phyloP scores from a whole-genome alignment of 2,113 vertebrate genomes.

The Smithornis capensis region DNA sequence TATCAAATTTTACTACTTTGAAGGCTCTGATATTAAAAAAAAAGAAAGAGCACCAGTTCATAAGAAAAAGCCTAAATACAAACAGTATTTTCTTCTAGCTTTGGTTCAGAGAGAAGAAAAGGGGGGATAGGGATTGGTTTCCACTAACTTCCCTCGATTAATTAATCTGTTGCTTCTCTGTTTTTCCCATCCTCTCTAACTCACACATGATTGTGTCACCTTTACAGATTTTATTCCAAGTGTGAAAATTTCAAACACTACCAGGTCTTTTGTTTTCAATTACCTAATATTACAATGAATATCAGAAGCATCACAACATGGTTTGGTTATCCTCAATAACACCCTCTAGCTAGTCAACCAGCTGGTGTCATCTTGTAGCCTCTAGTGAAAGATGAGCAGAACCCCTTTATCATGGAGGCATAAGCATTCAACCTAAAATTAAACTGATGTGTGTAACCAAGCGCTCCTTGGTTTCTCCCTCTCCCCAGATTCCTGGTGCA shows the following conservation, averaged over 20 bases:
- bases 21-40: not conserved
- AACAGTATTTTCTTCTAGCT: not conserved
- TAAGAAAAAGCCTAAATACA: not conserved
- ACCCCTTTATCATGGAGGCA: not conserved
- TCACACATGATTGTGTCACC: not conserved
- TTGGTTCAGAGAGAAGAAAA: not conserved
- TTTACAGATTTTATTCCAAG: not conserved
- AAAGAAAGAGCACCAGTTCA: not conserved
- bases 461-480: not conserved
- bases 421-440: not conserved
- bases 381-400: not conserved
- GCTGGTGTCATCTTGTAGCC: not conserved
- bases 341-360: not conserved
- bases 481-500: not conserved
- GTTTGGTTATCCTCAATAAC: not conserved
- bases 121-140: not conserved
- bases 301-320: not conserved
- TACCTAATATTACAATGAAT: not conserved
- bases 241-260: not conserved
- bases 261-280: not conserved
- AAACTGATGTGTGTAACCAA: not conserved
- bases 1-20: not conserved
- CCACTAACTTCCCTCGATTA: not conserved
- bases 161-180: not conserved
- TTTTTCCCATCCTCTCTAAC: not conserved